These are phyloP conservation scores for Herpetotheres cachinnans DNA, from an alignment of 2,113 vertebrate species.

Conservation along the genomic window DNA sequence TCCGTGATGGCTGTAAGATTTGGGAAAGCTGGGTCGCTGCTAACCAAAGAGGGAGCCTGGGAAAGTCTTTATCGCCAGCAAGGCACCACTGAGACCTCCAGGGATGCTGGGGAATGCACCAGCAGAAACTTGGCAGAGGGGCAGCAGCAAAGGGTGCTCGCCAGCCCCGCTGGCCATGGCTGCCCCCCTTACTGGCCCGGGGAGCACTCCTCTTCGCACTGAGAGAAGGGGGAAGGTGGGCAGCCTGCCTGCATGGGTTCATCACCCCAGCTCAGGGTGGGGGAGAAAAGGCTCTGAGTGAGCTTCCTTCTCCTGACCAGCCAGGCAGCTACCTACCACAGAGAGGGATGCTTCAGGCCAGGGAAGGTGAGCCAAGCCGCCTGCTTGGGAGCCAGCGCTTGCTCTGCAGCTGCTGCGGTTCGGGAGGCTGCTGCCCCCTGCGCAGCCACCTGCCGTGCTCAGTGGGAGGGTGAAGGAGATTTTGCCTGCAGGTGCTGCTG, in stretches of 20 bases:
- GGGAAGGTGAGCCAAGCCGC: neutral
- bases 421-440: neutral
- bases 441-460: neutral
- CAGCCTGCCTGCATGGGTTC: accelerated
- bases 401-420: neutral
- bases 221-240: accelerated
- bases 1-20: neutral
- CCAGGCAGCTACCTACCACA: neutral
- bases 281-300: neutral
- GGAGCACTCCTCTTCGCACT: too few species aligned
- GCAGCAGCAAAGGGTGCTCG: neutral
- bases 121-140: neutral
- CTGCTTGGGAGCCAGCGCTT: neutral
- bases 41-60: neutral
- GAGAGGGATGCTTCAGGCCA: neutral
- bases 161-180: neutral
- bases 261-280: accelerated
- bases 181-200: neutral
- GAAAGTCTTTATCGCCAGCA: neutral
- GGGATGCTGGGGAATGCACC: accelerated
- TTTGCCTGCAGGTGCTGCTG: accelerated
- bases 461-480: neutral
- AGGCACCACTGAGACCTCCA: neutral
- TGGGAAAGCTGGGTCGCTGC: neutral
- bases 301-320: neutral